Percentiles rank a stretch among this genome's conserved stretches.
These are phyloP conservation scores for Myotis lucifugus DNA, from an alignment of 2,113 vertebrate species.

Conservation along the genomic window DNA sequence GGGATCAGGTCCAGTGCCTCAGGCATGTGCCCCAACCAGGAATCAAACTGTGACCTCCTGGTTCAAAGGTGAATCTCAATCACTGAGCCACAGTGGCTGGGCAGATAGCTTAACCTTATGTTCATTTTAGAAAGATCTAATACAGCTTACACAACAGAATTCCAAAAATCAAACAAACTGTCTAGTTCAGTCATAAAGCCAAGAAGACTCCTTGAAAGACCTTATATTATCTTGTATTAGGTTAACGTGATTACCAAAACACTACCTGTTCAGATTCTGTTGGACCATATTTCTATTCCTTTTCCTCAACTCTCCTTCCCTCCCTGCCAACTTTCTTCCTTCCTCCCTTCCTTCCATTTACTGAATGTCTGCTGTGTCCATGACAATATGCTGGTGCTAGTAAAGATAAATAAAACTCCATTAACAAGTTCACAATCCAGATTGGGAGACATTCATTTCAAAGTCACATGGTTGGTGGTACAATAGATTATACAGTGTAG, in stretches of 20 bases:
- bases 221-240: not conserved
- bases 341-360: not conserved
- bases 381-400: not conserved
- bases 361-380: not conserved
- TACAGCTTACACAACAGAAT: not conserved
- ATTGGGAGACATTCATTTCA: not conserved
- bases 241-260: not conserved
- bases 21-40: no score
- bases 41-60: no score
- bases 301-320: not conserved
- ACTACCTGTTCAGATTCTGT: not conserved
- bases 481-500: accelerated
- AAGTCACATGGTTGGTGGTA: not conserved
- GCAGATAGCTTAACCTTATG: not conserved
- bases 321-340: not conserved
- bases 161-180: not conserved
- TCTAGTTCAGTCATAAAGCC: not conserved
- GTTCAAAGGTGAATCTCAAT: no score
- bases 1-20: no score
- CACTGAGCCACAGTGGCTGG: no score
- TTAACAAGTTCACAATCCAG: not conserved
- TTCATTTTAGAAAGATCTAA: not conserved
- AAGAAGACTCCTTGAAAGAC: not conserved
- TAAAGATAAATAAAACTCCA: not conserved
- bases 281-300: not conserved